Conservation (phyloP, 1,140 invertebrate genomes). For the Pseudomyrmex sp. region DNA sequence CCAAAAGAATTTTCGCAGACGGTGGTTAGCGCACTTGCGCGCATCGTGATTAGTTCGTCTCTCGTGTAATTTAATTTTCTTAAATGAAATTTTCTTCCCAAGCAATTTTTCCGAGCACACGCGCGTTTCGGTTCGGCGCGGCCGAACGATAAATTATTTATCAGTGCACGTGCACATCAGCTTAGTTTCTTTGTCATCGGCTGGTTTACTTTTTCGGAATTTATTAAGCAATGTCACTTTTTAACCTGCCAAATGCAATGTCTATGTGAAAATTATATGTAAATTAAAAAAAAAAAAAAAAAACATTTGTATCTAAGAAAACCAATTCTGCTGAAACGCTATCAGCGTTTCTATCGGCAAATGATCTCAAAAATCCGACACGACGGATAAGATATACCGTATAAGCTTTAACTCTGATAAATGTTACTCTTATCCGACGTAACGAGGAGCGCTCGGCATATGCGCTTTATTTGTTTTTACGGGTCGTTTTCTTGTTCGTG, state of each 20-base stretch:
- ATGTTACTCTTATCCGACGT: conserved; percentile 9
- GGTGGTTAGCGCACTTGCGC: neutral
- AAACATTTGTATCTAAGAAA: neutral
- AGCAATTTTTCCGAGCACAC: neutral
- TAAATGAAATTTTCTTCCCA: neutral
- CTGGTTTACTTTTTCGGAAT: conserved; percentile 3
- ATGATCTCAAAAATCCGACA: neutral
- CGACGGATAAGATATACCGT: conserved; percentile 3
- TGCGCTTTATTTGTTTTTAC: conserved; percentile 13
- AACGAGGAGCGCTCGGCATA: neutral
- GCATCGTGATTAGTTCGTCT: neutral
- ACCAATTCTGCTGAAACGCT: neutral
- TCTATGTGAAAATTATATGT: too few relatives aligned
- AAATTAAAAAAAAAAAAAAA: neutral
- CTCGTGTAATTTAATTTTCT: conserved; percentile 1
- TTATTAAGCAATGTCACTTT: neutral
- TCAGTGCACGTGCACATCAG: neutral
- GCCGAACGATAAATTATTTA: neutral
- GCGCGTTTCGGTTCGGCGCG: neutral
- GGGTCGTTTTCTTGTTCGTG: neutral
- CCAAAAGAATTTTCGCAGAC: conserved; percentile 7
- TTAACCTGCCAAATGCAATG: too few relatives aligned
- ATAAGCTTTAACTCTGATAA: conserved; percentile 12
- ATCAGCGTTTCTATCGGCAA: neutral
- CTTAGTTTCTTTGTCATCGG: neutral